Base-by-base conservation (phyloP, 2,113 vertebrate genomes). In the Rhinogobius similis region DNA sequence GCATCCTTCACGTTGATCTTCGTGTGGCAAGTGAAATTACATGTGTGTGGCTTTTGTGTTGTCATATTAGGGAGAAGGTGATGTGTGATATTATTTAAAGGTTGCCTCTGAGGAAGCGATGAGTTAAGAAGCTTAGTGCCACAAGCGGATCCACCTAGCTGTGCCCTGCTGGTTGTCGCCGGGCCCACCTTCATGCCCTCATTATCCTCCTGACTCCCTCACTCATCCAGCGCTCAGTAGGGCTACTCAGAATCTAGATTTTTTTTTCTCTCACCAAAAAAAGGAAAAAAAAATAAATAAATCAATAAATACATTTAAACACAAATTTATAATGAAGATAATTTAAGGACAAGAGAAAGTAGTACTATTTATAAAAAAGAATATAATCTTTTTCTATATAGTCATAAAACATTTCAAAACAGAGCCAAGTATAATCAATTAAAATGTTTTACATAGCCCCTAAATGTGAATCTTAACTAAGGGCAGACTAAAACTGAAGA, bases 51-150 rank as follows among this genome's bases (percentile, higher is more conserved):
- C 52, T 73, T 63, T 24, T 71, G 27, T 58, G 36, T 53, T 41
- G 64, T 72, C 65, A 72, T 36, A 27, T n/a, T 72, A 66, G 59
- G 44, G 46, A 27, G 26, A 68, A 77, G 71, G 50, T 39, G 69
- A 43, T 32, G 38, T 77, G 36, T 67, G 58, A 71, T 65, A 50
- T 70, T 72, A 62, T 58, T 81, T 65, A 67, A 67, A 66, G 55
- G 46, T 79, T 56, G 59, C 67, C 74, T 75, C 48, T 73, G 78
- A 80, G 75, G 72, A 61, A 69, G 62, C 65, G 73, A 63, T 67
- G 76, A 79, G 79, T 84, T 84, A 90, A 87, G 84, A 85, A 80
- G 81, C 79, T 91, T 87, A 86, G 59, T 78, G 67, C 70, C 70
- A 78, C 69, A 71, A 65, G 65, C 59, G 67, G 79, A 79, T 82